These are phyloP conservation scores for Mesaphorura yosii DNA, from an alignment of 1,140 invertebrate species.

Conservation along the genomic window DNA sequence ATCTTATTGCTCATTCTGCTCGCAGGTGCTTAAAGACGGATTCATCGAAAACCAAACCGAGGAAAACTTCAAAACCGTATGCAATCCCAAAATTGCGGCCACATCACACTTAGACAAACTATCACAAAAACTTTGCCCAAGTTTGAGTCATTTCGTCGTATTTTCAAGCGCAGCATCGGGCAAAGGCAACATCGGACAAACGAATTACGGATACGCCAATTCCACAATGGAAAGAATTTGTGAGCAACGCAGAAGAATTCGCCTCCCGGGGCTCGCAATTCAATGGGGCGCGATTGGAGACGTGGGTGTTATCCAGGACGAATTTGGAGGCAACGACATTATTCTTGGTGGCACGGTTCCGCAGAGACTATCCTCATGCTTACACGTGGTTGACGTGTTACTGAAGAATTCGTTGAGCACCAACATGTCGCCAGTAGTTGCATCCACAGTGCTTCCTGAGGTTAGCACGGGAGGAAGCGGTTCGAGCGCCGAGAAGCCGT, in stretches of 20 bases:
- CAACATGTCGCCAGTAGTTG: conserved; percentile 50
- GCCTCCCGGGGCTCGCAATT: conserved; percentile 52
- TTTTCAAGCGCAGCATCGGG: conserved; percentile 31
- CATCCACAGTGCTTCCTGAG: conserved; percentile 55
- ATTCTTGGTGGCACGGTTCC: conserved; percentile 64
- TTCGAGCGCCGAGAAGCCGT: conserved; percentile 5
- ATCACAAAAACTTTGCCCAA: conserved; percentile 44
- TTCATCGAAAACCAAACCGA: conserved; percentile 51
- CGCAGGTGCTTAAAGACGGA: conserved; percentile 42
- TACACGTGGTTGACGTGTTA: conserved; percentile 55
- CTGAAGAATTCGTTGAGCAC: conserved; percentile 47
- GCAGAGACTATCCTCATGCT: conserved; percentile 67
- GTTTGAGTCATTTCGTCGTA: conserved; percentile 34
- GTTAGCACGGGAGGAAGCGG: conserved; percentile 39
- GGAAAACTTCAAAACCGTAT: conserved; percentile 45
- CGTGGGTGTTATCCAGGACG: conserved; percentile 61
- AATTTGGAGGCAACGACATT: conserved; percentile 63
- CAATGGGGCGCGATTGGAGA: conserved; percentile 62
- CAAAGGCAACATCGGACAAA: conserved; percentile 30
- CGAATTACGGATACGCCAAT: conserved; percentile 47
- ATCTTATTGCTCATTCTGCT: too few relatives aligned
- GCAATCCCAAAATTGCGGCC: conserved; percentile 49
- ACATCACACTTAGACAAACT: conserved; percentile 47
- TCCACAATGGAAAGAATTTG: conserved; percentile 61
- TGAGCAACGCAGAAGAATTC: conserved; percentile 45